Evolutionary conservation across 2,888 invertebrate species (phyloP).

Genomic region (Cerastoderma edule): DNA sequence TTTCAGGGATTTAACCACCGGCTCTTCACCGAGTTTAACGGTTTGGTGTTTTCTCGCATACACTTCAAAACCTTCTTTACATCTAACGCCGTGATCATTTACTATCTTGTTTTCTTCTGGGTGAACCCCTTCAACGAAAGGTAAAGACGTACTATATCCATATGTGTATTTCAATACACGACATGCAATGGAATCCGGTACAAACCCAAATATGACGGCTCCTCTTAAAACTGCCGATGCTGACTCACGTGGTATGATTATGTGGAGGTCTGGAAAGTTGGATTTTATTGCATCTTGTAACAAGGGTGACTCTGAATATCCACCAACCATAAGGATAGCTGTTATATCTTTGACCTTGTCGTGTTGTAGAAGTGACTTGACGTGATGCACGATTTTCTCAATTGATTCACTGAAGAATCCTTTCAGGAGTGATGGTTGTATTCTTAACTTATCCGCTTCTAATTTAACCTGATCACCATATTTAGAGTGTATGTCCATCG

Average conservation of each 20-base stretch:
- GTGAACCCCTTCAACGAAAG: too few species aligned
- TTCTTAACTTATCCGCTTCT: slow-evolving; percentile 20
- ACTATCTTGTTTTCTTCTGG: background rate
- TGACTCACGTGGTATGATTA: slow-evolving; percentile 26
- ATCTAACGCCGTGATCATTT: slow-evolving; percentile 4
- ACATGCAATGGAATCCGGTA: slow-evolving; percentile 16
- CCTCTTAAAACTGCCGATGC: slow-evolving; percentile 23
- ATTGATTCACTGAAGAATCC: slow-evolving; percentile 23
- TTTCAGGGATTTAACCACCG: background rate
- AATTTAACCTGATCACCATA: slow-evolving; percentile 3
- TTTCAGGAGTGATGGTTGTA: slow-evolving; percentile 14
- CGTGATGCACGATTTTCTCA: slow-evolving; percentile 4
- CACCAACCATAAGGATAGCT: slow-evolving; percentile 39
- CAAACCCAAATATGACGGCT: slow-evolving; percentile 28
- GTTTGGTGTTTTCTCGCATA: background rate
- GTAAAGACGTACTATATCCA: background rate
- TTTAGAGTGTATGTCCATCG: background rate
- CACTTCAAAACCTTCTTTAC: slow-evolving; percentile 6
- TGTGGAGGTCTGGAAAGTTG: slow-evolving; percentile 1
- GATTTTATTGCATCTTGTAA: slow-evolving; percentile 26
- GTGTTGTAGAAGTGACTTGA: slow-evolving; percentile 8
- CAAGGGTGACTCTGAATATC: slow-evolving; percentile 33
- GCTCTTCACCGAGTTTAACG: background rate
- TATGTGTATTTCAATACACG: slow-evolving; percentile 32
- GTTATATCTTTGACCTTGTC: background rate